Conservation (phyloP, 2,888 invertebrate genomes). For the Drosophila setosimentum region DNA sequence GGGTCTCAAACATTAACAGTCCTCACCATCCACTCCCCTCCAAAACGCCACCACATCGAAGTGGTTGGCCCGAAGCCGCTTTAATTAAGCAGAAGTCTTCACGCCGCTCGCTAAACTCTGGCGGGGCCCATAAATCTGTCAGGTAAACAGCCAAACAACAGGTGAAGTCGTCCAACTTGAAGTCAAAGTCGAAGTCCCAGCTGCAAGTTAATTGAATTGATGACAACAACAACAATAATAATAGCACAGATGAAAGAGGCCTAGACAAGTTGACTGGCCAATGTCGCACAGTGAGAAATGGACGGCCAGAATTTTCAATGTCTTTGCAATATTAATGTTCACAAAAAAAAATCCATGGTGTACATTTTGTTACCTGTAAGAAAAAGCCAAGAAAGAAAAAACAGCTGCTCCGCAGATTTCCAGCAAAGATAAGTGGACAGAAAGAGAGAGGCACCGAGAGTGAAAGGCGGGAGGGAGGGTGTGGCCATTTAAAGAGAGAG, state of each 20-base stretch:
- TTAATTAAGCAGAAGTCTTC: constrained; percentile 70
- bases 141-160: constrained; percentile 54
- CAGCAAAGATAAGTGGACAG: constrained; percentile 45
- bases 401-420: constrained; percentile 63
- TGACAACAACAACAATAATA: constrained; percentile 50
- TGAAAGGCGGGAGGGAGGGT: constrained; percentile 11
- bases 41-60: constrained; percentile 1
- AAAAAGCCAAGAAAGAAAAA: constrained; percentile 23
- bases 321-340: constrained; percentile 63
- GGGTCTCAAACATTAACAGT: constrained; percentile 27
- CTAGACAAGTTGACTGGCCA: constrained; percentile 35
- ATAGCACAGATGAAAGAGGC: constrained; percentile 58
- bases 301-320: constrained; percentile 51
- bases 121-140: constrained; percentile 52
- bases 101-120: constrained; percentile 55
- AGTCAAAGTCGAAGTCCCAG: constrained; percentile 27
- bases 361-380: constrained; percentile 45
- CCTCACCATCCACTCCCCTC: constrained; percentile 3
- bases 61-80: constrained; percentile 56
- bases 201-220: constrained; percentile 74
- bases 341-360: constrained; percentile 4
- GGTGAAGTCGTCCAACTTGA: constrained; percentile 34
- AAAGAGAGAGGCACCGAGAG: constrained; percentile 29
- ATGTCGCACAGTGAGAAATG: constrained; percentile 11
- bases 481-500: not conserved